Base-by-base conservation (phyloP, 2,797 vertebrate species). In the Naso thynnoides region DNA sequence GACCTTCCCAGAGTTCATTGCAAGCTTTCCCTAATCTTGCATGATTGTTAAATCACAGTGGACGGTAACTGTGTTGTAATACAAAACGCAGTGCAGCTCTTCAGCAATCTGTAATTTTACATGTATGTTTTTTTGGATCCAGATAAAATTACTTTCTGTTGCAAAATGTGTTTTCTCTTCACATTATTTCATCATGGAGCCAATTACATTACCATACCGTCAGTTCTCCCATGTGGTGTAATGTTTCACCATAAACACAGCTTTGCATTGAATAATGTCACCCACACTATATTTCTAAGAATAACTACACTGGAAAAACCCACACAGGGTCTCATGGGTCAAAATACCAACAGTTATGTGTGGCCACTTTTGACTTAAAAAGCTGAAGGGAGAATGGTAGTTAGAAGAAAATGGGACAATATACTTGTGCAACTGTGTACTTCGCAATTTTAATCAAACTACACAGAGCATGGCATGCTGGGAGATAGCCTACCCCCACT, bases 361-460 rank as follows among this genome's bases (percentile, higher is more conserved):
- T 70, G 39, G 55, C 63, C 73, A 72, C 21, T 45, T 84, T 60
- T 75, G 70, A 63, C 49, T 76, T 11, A 52, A 70, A 62, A 73
- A 59, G 64, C 50, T 63, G 23, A 65, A 60, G 69, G 62, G 59
- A 70, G 66, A 86, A 77, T 61, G 77, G 73, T 65, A 41, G 44
- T 16, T 58, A 64, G 50, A 59, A 54, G 66, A 80, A 86, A 80
- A 56, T 88, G 82, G 84, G 85, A 85, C 82, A 79, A 82, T 86
- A 81, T 84, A 89, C 86, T 85, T 83, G 80, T 87, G 79, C 86
- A 85, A 80, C 79, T 50, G 57, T 53, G 68, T 74, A 76, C 74
- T 88, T 89, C 68, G 69, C 78, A 79, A 60, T 91, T 94, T 93
- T 94, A 94, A 94, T 92, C 85, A 94, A 92, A 90, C 82, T 79